Base-by-base conservation (phyloP, 2,797 vertebrate genomes). In the Rallus crepitans region DNA sequence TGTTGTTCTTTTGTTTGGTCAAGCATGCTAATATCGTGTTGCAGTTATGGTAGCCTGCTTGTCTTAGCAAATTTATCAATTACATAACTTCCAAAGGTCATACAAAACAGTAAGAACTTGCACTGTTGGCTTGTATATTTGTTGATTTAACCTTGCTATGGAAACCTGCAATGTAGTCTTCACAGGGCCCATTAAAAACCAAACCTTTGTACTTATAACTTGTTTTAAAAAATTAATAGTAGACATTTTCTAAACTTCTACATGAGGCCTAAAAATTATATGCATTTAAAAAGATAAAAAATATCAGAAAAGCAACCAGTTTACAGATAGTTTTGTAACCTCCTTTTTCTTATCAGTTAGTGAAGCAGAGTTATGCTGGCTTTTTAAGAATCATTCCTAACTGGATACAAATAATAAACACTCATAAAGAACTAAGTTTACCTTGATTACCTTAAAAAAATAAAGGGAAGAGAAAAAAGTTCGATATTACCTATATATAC, bases 251-350 rank as follows among this genome's bases (percentile, higher is more conserved):
- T 52, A 25, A 87, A 8, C 5, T 42, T 61, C 17, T 48, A 47
- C 28, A 52, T 12, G 7, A 59, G 33, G 3, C 3, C 20, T 33
- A 18, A 47, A 79, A 60, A 4, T 30, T 8, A 27, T n/a, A 7
- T 39, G 1, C 5, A 11, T 31, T 33, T 1, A 1, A n/a, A 66
- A 45, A 35, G 19, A 50, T 30, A 25, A 31, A 5, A 45, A 14
- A n/a, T n/a, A 23, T 1, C 6, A 8, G 40, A 24, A 76, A 23
- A 4, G 0, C 4, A 55, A 9, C 9, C 10, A 35, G 13, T 53
- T 92, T 84, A 65, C 17, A 40, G 6, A 21, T 35, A 79, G 31
- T 40, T 69, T 30, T 65, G 15, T 33, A 84, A 37, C 7, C 4
- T 79, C 23, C 76, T 5, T 20, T 64, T 87, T 64, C 24, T 71